Base-by-base conservation (phyloP, 1,140 invertebrate genomes). In the Nasonia vitripennis region DNA sequence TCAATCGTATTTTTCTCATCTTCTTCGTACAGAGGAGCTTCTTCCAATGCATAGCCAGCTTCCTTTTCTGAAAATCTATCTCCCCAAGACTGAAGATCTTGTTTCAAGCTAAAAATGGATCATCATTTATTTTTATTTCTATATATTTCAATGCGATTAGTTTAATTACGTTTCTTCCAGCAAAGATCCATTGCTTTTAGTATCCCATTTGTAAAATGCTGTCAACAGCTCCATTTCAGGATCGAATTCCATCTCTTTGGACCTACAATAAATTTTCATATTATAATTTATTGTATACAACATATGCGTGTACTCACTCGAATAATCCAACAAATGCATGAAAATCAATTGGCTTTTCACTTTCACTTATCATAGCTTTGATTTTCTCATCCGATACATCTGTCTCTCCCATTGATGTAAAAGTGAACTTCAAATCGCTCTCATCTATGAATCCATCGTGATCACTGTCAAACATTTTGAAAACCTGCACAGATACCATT, bases 161-260 rank as follows among this genome's bases (percentile, higher is more conserved):
- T 71, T 71, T n/a, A 31, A 9, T 87, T 90, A 95, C 95, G 92
- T 95, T 88, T 95, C 94, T 88, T 95, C 94, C 17, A 94, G 92
- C 55, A 95, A 95, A 34, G 93, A 93, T 87, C 95, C 95, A 9
- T 94, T 94, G 79, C 94, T 94, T 41, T 94, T 92, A 9, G 91
- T 91, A 86, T 95, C 95, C 95, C 95, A 95, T 31, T 94, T 94
- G 68, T 94, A 94, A 86, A 95, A 91, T 0, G 95, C 95, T 12
- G 94, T 94, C 0, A 94, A 89, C 12, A 95, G 89, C 9, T 94
- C 94, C 81, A 95, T 94, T 88, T 95, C 95, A 0, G 95, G 94
- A 89, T 95, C 95, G 68, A 95, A 88, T 86, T 95, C 94, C 41
- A 94, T 91, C 2, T 94, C 95, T 81, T 94, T 94, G 79, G 93